Evolutionary conservation across 2,888 invertebrate species (phyloP).

Genomic region (Xestoiulus laeticollis): DNA sequence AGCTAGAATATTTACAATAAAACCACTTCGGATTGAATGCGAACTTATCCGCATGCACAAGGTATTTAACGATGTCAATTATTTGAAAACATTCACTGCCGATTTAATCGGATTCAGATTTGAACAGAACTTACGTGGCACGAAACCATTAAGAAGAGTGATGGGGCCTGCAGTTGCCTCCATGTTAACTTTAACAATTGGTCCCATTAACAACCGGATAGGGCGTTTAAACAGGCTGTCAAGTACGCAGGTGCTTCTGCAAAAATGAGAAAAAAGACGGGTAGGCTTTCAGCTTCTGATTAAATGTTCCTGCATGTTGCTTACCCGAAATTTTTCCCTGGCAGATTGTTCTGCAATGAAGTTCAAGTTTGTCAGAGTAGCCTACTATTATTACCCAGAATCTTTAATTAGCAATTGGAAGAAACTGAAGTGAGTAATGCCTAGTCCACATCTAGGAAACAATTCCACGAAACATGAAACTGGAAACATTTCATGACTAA

Average conservation of each 20-base stretch:
- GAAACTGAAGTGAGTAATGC: no score
- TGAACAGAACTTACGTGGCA: constrained; percentile 28
- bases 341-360: no score
- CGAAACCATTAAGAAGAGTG: constrained; percentile 21
- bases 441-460: no score
- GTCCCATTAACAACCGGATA: constrained; percentile 48
- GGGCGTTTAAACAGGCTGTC: neutral
- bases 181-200: constrained; percentile 48
- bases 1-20: no score
- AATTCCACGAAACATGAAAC: no score
- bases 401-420: no score
- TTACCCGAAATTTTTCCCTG: no score
- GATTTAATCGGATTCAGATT: constrained; percentile 25
- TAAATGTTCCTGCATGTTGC: neutral
- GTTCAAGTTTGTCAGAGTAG: no score
- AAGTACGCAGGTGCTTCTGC: constrained; percentile 4
- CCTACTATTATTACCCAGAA: no score
- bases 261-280: constrained; percentile 20
- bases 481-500: no score
- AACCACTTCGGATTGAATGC: no score
- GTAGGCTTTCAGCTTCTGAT: neutral
- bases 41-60: neutral
- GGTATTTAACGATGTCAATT: neutral
- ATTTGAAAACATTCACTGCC: neutral
- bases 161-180: constrained; percentile 48